These are phyloP conservation scores for Lasioglossum pauxillum DNA, from an alignment of 2,888 invertebrate species.

Conservation along the genomic window DNA sequence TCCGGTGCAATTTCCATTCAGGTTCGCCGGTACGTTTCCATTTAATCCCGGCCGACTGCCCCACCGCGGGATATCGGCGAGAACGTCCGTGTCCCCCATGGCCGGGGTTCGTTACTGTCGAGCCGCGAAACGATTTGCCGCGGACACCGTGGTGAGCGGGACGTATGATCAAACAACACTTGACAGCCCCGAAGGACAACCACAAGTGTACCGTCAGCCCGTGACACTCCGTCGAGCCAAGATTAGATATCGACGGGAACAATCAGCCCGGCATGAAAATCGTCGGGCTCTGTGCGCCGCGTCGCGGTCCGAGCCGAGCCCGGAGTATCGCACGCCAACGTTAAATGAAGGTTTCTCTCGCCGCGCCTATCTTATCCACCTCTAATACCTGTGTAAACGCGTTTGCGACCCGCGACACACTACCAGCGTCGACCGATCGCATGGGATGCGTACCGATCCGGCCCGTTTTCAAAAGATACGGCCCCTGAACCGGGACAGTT, in stretches of 20 bases:
- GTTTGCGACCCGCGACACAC: background rate
- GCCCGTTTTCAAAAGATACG: background rate
- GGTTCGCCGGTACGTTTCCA: conserved; percentile 51
- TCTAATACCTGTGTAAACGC: conserved; percentile 59
- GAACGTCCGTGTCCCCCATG: background rate
- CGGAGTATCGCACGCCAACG: conserved; percentile 42
- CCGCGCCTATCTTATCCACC: conserved; percentile 56
- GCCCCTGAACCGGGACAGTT: background rate
- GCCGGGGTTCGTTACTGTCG: conserved; percentile 2
- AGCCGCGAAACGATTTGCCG: conserved; percentile 57
- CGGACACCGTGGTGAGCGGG: conserved; percentile 46
- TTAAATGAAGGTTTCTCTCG: conserved; percentile 51
- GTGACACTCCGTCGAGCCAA: conserved; percentile 45
- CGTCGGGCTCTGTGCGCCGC: background rate
- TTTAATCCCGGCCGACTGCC: conserved; percentile 23
- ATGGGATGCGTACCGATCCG: background rate
- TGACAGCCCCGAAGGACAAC: conserved; percentile 61
- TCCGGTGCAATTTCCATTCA: conserved; percentile 33
- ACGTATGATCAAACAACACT: conserved; percentile 62
- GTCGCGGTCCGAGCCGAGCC: background rate
- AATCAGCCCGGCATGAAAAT: conserved; percentile 55
- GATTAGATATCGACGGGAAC: conserved; percentile 68
- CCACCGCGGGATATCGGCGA: background rate
- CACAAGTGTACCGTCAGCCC: conserved; percentile 55
- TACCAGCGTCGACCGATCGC: background rate